A percentile compares a stretch with the other conserved stretches of the same genome.
Evolutionary conservation across 2,888 invertebrate genomes (phyloP).

Genomic region (Mactromeris polynyma): DNA sequence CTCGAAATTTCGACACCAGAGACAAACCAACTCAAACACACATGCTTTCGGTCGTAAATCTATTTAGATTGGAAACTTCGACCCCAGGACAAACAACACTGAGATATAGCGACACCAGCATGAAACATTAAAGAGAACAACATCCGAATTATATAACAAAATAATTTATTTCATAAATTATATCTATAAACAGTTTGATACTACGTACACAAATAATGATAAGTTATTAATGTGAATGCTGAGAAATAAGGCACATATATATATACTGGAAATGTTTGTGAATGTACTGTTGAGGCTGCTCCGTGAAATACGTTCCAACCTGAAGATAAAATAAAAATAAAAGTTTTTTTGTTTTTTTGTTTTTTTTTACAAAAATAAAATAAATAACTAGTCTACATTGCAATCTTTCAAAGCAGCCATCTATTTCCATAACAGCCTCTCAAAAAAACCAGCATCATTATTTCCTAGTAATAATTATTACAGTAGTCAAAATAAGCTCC

Average conservation of each 20-base stretch:
- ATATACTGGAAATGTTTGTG: conserved; percentile 46
- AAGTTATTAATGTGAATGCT: conserved; percentile 27
- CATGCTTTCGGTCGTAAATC: no score
- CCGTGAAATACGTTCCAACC: conserved; percentile 32
- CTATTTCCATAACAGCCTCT: no score
- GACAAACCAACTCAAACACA: neutral
- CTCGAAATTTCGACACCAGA: neutral
- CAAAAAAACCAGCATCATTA: no score
- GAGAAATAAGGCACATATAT: conserved; percentile 30
- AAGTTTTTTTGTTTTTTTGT: no score
- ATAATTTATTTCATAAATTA: conserved; percentile 63
- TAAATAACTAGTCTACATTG: neutral
- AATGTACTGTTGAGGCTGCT: conserved; percentile 20
- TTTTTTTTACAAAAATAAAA: neutral
- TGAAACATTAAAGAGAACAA: neutral
- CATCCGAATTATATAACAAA: conserved; percentile 42
- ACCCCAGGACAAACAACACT: no score
- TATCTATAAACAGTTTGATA: conserved; percentile 14
- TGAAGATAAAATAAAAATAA: conserved; percentile 20
- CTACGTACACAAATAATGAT: conserved; percentile 11
- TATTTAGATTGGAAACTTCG: no score
- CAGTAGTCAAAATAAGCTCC: no score
- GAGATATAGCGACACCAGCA: neutral
- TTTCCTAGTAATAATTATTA: no score
- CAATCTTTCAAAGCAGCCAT: no score